phyloP scores from a whole-genome alignment of 1,140 invertebrate genomes.

The Tetragnatha versicolor region DNA sequence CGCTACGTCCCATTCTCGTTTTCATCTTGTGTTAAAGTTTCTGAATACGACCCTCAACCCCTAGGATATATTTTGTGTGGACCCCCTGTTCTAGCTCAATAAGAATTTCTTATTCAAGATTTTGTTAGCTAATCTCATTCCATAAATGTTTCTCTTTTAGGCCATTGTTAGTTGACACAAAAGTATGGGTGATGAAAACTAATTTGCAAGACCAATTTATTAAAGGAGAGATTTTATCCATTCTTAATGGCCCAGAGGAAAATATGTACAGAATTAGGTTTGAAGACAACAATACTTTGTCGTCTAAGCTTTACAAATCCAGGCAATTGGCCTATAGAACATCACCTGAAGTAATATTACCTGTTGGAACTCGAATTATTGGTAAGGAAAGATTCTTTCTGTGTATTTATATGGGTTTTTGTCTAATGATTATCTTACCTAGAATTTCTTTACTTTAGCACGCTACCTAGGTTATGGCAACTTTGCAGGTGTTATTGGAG shows the following conservation, averaged over 20 bases:
- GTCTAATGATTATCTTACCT: not conserved
- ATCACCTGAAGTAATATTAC: slow-evolving; percentile 70
- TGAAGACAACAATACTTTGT: slow-evolving; percentile 63
- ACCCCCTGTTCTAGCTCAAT: no score
- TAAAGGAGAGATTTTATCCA: not conserved
- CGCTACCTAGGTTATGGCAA: slow-evolving; percentile 79
- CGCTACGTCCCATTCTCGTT: no score
- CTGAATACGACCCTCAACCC: no score
- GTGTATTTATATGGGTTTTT: not conserved
- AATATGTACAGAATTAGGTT: slow-evolving; percentile 63
- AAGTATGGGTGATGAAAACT: slow-evolving; percentile 29
- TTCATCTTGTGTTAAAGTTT: no score
- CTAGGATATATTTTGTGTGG: no score
- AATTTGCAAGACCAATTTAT: not conserved
- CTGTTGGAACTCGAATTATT: slow-evolving; percentile 78
- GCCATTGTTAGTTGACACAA: not conserved
- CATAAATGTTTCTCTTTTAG: not conserved
- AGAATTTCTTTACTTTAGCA: slow-evolving; percentile 63
- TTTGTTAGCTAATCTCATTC: no score
- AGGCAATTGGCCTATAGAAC: slow-evolving; percentile 74
- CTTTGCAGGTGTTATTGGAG: slow-evolving; percentile 88
- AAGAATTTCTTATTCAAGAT: no score
- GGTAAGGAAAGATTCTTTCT: slow-evolving; percentile 62
- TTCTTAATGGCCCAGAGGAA: slow-evolving; percentile 49
- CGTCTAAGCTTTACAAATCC: slow-evolving; percentile 66